Conservation (phyloP, 1,140 invertebrate genomes). For the Spodoptera litura region DNA sequence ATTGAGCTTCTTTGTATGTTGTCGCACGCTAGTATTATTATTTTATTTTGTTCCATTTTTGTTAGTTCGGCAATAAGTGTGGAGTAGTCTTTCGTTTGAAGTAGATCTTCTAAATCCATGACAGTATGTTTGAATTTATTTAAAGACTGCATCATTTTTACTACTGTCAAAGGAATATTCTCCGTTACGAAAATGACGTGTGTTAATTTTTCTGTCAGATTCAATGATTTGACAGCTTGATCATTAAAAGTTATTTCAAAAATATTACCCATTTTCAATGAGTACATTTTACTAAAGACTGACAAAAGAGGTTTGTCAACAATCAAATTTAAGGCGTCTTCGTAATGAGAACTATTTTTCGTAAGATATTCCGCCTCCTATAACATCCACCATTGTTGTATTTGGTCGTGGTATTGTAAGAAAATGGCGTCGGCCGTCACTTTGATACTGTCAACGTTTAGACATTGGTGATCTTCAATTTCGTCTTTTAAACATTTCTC, state of each 20-base stretch:
- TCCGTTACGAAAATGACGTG: neutral
- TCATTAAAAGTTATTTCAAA: neutral
- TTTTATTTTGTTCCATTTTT: neutral
- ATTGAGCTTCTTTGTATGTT: neutral
- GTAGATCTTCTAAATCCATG: conserved; percentile 19
- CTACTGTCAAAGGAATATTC: neutral
- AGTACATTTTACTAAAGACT: no score
- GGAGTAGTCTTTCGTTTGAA: conserved; percentile 6
- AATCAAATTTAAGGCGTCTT: neutral
- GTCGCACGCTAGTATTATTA: conserved; percentile 8
- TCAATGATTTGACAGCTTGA: neutral
- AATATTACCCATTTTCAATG: no score
- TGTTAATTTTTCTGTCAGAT: neutral
- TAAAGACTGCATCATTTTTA: conserved; percentile 15
- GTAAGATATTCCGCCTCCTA: conserved; percentile 6
- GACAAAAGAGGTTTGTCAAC: neutral
- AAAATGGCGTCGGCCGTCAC: conserved; percentile 16
- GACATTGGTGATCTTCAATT: conserved; percentile 8
- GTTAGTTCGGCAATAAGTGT: conserved; percentile 7
- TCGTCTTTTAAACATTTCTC: conserved; percentile 15
- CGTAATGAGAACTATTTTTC: neutral
- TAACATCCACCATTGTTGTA: conserved; percentile 44
- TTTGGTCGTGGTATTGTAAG: conserved; percentile 22
- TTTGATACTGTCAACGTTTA: neutral
- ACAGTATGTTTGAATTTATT: neutral